These are phyloP conservation scores for Myxocyprinus asiaticus DNA, from an alignment of 2,113 vertebrate species.

Conservation along the genomic window DNA sequence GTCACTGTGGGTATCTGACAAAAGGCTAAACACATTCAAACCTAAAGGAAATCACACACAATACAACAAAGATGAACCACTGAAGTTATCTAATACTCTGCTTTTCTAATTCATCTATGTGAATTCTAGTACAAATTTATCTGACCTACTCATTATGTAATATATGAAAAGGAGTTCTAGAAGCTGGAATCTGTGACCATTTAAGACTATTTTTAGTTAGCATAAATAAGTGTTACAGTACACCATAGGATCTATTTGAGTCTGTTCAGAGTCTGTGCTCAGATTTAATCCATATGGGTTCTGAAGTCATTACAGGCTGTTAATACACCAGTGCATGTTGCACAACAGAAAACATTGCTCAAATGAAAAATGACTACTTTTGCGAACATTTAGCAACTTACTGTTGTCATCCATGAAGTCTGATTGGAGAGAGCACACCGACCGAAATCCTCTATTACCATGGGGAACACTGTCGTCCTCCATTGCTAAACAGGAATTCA, in stretches of 20 bases:
- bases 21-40: too few species aligned
- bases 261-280: slow-evolving; percentile 78
- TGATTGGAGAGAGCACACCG: slow-evolving; percentile 84
- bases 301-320: too few species aligned
- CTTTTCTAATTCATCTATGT: too few species aligned
- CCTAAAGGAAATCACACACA: too few species aligned
- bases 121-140: too few species aligned
- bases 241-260: slow-evolving; percentile 69
- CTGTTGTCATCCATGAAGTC: slow-evolving; percentile 84
- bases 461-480: slow-evolving; percentile 1
- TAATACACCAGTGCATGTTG: too few species aligned
- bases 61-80: too few species aligned
- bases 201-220: slow-evolving; percentile 66
- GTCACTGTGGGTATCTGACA: too few species aligned
- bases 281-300: slow-evolving; percentile 70
- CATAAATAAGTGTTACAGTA: slow-evolving; percentile 53
- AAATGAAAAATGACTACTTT: slow-evolving; percentile 8
- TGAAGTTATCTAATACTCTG: too few species aligned
- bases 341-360: slow-evolving; percentile 26
- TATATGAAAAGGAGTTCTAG: too few species aligned
- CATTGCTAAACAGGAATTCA: slow-evolving; percentile 60
- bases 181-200: too few species aligned
- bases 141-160: too few species aligned
- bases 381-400: slow-evolving; percentile 50
- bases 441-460: slow-evolving; percentile 77